These are phyloP conservation scores for Dryobota labecula DNA, from an alignment of 2,888 invertebrate species.

Conservation along the genomic window DNA sequence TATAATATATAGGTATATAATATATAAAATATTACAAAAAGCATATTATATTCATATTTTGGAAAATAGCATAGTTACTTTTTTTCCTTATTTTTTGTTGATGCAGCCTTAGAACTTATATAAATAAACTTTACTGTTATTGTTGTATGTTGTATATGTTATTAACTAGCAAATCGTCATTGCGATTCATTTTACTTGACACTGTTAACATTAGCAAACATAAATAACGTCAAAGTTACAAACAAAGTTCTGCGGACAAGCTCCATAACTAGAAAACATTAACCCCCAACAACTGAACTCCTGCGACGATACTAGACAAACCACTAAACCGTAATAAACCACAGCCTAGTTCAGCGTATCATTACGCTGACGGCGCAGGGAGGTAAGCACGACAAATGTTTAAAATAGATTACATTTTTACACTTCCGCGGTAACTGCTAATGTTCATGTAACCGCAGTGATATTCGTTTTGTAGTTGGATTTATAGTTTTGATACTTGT, in stretches of 20 bases:
- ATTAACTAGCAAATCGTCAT: too few species aligned
- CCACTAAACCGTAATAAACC: constrained; percentile 76
- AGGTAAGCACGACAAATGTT: constrained; percentile 84
- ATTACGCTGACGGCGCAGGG: constrained; percentile 72
- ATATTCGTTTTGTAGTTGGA: constrained; percentile 74
- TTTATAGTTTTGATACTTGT: constrained; percentile 61
- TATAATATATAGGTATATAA: too few species aligned
- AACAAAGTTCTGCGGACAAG: not conserved
- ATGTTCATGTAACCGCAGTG: constrained; percentile 81
- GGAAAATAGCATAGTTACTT: too few species aligned
- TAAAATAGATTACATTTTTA: constrained; percentile 90
- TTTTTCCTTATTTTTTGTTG: too few species aligned
- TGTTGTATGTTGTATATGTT: too few species aligned
- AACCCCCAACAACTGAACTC: constrained; percentile 35
- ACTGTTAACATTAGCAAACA: too few species aligned
- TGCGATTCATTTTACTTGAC: too few species aligned
- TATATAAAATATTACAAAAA: too few species aligned
- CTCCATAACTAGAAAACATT: constrained; percentile 59
- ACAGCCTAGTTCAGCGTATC: constrained; percentile 70
- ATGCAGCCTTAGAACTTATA: too few species aligned
- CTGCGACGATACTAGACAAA: constrained; percentile 65
- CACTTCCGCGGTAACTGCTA: constrained; percentile 84
- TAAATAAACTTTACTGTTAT: too few species aligned
- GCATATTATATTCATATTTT: too few species aligned
- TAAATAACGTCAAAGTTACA: not conserved